Base-by-base conservation (phyloP, 2,888 invertebrate species). In the Tachina grossa region DNA sequence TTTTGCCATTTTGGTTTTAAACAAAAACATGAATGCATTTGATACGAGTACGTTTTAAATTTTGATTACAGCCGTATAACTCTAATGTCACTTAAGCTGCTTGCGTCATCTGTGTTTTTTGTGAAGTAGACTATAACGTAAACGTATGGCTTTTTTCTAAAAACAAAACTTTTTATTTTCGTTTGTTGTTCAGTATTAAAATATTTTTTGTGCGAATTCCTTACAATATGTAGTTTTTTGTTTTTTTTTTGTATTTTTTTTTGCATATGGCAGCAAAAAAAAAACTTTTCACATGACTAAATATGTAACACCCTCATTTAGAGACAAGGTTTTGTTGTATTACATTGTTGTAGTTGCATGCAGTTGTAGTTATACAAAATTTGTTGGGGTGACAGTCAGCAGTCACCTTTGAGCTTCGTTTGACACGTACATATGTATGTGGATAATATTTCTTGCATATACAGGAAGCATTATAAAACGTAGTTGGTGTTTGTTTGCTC, bases 361-460 rank as follows among this genome's bases (percentile, higher is more conserved):
- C 31, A 76, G 19, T 76, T 45, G 9, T 61, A 49, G 14, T 31
- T 45, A 68, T 10, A 1, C n/a, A 45, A 59, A 76, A 13, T 74
- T 74, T 49, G 39, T 49, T 74, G 22, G 75, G 74, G 83, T 83
- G 77, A 80, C 76, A 74, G 19, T 1, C 22, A 76, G 71, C 82
- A 85, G 71, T 83, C 83, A 85, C 85, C 85, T 85, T 83, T 85
- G 85, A 80, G 85, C 85, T 80, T 80, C 72, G 79, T 80, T 85
- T 85, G 83, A 83, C 85, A 85, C 78, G 76, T 51, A 51, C 2
- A 22, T 77, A 13, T 14, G 16, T 9, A 39, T 2, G 51, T 61
- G 19, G 22, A 49, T 11, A 55, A 51, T 75, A 53, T 61, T 53
- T 59, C n/a, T 47, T 45, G 66, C 49, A 65, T 53, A 61, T 45